Percentiles rank a stretch among this genome's conserved stretches.
Evolutionary conservation across 2,113 vertebrate genomes (phyloP).

Genomic region (Uropsilus gracilis): DNA sequence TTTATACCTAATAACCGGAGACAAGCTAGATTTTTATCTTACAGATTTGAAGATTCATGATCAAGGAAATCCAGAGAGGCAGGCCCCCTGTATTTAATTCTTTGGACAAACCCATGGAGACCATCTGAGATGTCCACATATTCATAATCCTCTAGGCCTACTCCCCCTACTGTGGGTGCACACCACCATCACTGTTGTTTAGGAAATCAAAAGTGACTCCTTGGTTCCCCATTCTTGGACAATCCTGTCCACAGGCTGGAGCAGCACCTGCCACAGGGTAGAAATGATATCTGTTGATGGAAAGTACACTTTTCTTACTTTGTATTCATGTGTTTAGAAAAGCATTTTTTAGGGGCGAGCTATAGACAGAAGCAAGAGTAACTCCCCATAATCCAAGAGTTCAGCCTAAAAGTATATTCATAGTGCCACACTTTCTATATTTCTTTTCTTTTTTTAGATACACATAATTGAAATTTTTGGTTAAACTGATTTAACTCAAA

Average conservation of each 20-base stretch:
- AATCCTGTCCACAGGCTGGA: not conserved
- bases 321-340: not conserved
- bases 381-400: not conserved
- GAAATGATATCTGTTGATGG: not conserved
- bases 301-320: not conserved
- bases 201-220: not conserved
- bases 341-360: not conserved
- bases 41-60: not conserved
- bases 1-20: slow-evolving; percentile 30
- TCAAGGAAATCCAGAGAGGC: not conserved
- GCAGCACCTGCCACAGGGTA: not conserved
- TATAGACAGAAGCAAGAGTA: not conserved
- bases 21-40: slow-evolving; percentile 30
- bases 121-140: not conserved
- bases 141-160: not conserved
- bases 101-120: not conserved
- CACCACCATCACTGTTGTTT: too few species aligned
- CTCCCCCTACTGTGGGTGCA: not conserved
- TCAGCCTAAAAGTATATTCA: not conserved
- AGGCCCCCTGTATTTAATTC: not conserved
- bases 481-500: not conserved
- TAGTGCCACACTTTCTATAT: not conserved
- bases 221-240: not conserved
- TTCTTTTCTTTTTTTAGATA: not conserved
- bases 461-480: not conserved